Base-by-base conservation (phyloP, 2,113 vertebrate genomes). In the Bungarus multicinctus region DNA sequence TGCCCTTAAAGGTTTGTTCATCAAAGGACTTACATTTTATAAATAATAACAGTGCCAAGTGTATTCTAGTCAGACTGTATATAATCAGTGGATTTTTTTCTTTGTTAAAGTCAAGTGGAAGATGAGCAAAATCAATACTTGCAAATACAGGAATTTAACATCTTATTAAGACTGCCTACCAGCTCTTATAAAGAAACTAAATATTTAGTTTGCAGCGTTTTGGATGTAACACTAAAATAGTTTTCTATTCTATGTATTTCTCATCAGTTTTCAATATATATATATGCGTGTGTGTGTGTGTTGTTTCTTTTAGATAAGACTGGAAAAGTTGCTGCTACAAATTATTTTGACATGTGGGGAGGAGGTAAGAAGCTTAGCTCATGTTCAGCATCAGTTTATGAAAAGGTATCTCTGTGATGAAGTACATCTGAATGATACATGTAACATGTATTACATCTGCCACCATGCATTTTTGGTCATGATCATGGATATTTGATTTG, bases 261-360 rank as follows among this genome's bases (percentile, higher is more conserved):
- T 58, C 18, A 27, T 43, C 0, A 3, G n/a, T 87, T 94, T 95
- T 58, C 18, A 85, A 57, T 92, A 60, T 25, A 0, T 5, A 18
- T 87, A 0, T 52, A 0, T 52, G 2, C 12, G 0, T 52, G 50
- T 52, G 10, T 2, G 54, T 20, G 0, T 3, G 11, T 86, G 0
- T 0, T 90, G 90, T 90, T 88, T 94, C 94, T 97, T 97, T 45
- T 96, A 98, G 98, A 97, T 94, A 30, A 90, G 88, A 97, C 98
- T 6, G 97, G 98, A 92, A 93, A 97, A 90, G 18, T 91, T 64
- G 16, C 0, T 5, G 91, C 93, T 0, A 5, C 93, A 1, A 39
- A 45, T 0, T 95, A 64, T 94, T 98, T 98, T 95, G 97, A 98
- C 87, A 98, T 98, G 97, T 97, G 96, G 16, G 0, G 25, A 88